phyloP scores from a whole-genome alignment of 2,888 invertebrate genomes.

The Xanthorhoe designata region DNA sequence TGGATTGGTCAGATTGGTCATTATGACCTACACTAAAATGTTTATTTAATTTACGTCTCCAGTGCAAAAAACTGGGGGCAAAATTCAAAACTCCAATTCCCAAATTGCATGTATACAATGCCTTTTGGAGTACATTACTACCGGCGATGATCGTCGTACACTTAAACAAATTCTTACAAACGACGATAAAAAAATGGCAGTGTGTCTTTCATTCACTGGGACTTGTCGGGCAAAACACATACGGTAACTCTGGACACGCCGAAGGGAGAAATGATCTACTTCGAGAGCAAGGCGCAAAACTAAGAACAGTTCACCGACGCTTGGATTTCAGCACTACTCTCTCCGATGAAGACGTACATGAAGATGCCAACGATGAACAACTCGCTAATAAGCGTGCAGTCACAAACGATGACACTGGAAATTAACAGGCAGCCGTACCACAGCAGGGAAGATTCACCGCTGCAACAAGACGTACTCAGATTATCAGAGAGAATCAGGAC shows the following conservation, averaged over 20 bases:
- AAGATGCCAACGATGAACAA: slow-evolving; percentile 1
- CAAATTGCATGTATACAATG: slow-evolving; percentile 39
- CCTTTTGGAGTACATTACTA: slow-evolving; percentile 35
- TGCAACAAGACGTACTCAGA: background rate
- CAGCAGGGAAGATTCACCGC: background rate
- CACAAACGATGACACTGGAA: background rate
- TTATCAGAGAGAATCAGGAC: slow-evolving; percentile 9
- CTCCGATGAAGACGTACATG: slow-evolving; percentile 11
- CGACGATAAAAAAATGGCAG: slow-evolving; percentile 11
- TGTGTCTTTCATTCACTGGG: slow-evolving; percentile 16
- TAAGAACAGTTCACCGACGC: slow-evolving; percentile 3
- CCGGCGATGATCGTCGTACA: slow-evolving; percentile 11
- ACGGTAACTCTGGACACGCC: background rate
- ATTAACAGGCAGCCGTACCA: slow-evolving; percentile 3
- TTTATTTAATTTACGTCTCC: too few species aligned
- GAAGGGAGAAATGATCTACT: slow-evolving; percentile 5
- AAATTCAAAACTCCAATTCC: slow-evolving; percentile 30
- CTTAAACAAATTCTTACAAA: slow-evolving; percentile 9
- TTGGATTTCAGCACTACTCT: slow-evolving; percentile 13
- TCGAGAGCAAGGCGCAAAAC: slow-evolving; percentile 4
- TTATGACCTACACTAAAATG: too few species aligned
- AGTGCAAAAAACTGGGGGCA: slow-evolving; percentile 34
- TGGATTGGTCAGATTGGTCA: too few species aligned
- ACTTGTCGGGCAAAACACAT: background rate
- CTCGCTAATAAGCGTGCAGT: slow-evolving; percentile 7